A percentile compares a stretch with the other conserved stretches of the same genome.
Conservation (phyloP, 2,888 invertebrate species). For the Phymatocera aterrima region DNA sequence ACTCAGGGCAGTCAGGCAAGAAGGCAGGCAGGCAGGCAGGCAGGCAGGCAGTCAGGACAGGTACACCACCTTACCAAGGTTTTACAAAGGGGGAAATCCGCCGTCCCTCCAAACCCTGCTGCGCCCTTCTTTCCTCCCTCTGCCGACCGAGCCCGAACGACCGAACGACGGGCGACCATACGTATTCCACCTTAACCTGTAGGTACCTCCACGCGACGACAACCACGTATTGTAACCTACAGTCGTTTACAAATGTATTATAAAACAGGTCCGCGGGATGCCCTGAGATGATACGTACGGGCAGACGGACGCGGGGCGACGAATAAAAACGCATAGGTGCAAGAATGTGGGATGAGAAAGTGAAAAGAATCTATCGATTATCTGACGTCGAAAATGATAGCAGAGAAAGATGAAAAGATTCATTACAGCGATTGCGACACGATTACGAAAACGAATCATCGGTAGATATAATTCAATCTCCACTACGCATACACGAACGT, state of each 20-base stretch:
- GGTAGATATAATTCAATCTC: neutral
- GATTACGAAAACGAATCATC: neutral
- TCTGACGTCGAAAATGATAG: too few relatives aligned
- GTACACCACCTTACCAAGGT: conserved; percentile 49
- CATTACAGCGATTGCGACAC: too few relatives aligned
- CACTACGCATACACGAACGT: neutral
- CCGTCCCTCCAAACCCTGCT: conserved; percentile 18
- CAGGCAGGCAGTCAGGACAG: conserved; percentile 34
- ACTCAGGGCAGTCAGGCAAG: conserved; percentile 25
- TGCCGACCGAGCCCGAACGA: conserved; percentile 17
- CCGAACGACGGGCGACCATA: too few relatives aligned
- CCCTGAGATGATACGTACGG: neutral
- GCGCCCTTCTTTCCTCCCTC: conserved; percentile 26
- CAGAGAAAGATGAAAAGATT: too few relatives aligned
- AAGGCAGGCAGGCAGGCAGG: neutral
- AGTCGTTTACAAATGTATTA: conserved; percentile 23
- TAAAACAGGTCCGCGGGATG: neutral
- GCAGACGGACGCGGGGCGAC: neutral
- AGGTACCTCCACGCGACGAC: neutral
- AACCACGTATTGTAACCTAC: conserved; percentile 28
- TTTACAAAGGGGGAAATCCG: conserved; percentile 43
- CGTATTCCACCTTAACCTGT: conserved; percentile 4
- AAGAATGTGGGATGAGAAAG: too few relatives aligned
- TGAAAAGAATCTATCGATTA: too few relatives aligned
- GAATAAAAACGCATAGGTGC: too few relatives aligned